Evolutionary conservation across 2,888 invertebrate genomes (phyloP).

Genomic region (Clistopyga incitator): DNA sequence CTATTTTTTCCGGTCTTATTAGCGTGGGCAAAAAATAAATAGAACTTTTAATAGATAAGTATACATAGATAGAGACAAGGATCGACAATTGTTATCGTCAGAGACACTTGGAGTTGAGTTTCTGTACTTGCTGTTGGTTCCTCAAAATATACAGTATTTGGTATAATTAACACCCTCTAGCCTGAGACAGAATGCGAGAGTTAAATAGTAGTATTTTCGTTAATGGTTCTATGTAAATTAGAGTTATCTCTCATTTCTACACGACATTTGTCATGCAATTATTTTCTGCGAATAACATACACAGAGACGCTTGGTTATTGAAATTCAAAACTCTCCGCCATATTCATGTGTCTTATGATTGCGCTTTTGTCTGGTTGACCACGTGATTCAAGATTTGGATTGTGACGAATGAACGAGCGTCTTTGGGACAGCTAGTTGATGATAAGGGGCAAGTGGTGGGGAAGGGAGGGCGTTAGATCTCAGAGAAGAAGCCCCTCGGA

Average conservation of each 20-base stretch:
- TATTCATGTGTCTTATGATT: neutral
- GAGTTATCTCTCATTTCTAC: neutral
- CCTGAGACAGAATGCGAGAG: neutral
- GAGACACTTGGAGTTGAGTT: neutral
- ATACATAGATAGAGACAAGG: too few species aligned
- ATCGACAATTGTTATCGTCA: neutral
- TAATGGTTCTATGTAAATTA: neutral
- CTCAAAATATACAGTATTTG: neutral
- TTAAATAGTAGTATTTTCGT: neutral
- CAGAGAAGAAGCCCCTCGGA: constrained; percentile 42
- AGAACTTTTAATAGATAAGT: too few species aligned
- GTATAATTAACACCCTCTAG: neutral
- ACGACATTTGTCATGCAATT: constrained; percentile 1
- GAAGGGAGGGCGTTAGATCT: constrained; percentile 34
- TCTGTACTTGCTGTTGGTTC: neutral
- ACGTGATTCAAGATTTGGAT: constrained; percentile 61
- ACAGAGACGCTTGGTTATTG: neutral
- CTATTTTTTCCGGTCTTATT: too few species aligned
- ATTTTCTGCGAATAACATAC: neutral
- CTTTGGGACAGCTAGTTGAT: constrained; percentile 5
- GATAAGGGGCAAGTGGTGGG: too few species aligned
- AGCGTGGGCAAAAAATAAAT: too few species aligned
- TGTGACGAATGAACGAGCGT: constrained; percentile 54
- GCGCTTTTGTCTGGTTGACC: constrained; percentile 34
- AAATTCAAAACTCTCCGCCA: constrained; percentile 55